Percentiles rank a stretch among this genome's conserved stretches.
phyloP scores from a whole-genome alignment of 2,797 vertebrate genomes.

The Pteronotus mesoamericanus region DNA sequence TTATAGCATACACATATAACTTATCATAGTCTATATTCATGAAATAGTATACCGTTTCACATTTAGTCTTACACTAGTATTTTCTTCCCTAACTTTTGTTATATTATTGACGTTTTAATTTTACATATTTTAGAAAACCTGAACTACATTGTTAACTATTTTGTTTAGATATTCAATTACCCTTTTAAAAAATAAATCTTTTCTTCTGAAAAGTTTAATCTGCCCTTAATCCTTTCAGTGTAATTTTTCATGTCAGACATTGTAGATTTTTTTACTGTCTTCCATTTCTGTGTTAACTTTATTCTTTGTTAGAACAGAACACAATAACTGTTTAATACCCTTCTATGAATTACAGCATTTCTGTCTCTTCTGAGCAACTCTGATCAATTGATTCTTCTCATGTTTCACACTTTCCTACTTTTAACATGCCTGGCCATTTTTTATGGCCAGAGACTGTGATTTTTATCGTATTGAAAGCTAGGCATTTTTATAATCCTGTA shows the following conservation, averaged over 20 bases:
- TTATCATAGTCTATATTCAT: not conserved
- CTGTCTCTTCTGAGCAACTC: not conserved
- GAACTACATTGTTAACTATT: not conserved
- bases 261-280: not conserved
- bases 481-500: not conserved
- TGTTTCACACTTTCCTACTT: not conserved
- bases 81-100: not conserved
- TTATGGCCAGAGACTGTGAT: not conserved
- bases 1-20: not conserved
- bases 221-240: not conserved
- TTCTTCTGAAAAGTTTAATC: not conserved
- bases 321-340: not conserved
- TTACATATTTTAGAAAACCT: not conserved
- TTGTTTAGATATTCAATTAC: not conserved
- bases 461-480: not conserved
- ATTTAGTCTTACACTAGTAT: not conserved
- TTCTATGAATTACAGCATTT: not conserved
- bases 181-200: not conserved
- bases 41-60: not conserved
- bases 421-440: not conserved
- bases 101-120: not conserved
- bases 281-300: not conserved
- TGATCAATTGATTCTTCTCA: not conserved
- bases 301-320: not conserved
- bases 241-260: not conserved